These are phyloP conservation scores for Acronicta aceris DNA, from an alignment of 2,888 invertebrate species.

Conservation along the genomic window DNA sequence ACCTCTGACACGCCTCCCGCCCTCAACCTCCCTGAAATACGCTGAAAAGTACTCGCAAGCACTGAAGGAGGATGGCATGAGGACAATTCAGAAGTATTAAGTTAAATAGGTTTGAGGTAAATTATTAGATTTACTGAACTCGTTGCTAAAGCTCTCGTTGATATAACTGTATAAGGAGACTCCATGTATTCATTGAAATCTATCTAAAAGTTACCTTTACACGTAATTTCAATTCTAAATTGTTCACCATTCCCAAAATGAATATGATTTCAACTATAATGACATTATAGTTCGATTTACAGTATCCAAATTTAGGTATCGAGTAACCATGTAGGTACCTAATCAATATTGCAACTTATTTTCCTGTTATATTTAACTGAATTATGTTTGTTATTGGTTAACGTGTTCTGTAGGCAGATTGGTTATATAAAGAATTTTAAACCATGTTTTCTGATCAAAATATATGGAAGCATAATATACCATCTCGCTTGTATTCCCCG, in stretches of 20 bases:
- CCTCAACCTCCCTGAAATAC: constrained; percentile 63
- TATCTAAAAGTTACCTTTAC: background rate
- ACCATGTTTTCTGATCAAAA: background rate
- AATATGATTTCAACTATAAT: background rate
- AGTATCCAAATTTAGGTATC: constrained; percentile 1
- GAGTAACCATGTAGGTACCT: constrained; percentile 5
- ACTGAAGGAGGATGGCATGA: constrained; percentile 65
- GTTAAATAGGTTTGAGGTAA: constrained; percentile 8
- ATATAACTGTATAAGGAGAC: no score
- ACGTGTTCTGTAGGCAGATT: constrained; percentile 19
- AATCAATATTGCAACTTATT: constrained; percentile 24
- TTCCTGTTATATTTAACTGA: constrained; percentile 45
- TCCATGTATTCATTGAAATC: background rate
- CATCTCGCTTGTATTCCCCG: background rate
- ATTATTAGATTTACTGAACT: background rate
- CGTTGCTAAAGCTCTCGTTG: no score
- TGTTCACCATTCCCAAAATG: background rate
- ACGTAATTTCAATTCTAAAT: background rate
- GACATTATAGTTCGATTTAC: background rate
- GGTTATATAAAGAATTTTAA: background rate
- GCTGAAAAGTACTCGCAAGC: constrained; percentile 60
- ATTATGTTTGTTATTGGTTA: constrained; percentile 35
- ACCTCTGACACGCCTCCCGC: constrained; percentile 85
- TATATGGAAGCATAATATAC: background rate
- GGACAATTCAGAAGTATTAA: constrained; percentile 46